Conservation (phyloP, 92 coral and sea anemone species). For the Umimayanthus kanabou region DNA sequence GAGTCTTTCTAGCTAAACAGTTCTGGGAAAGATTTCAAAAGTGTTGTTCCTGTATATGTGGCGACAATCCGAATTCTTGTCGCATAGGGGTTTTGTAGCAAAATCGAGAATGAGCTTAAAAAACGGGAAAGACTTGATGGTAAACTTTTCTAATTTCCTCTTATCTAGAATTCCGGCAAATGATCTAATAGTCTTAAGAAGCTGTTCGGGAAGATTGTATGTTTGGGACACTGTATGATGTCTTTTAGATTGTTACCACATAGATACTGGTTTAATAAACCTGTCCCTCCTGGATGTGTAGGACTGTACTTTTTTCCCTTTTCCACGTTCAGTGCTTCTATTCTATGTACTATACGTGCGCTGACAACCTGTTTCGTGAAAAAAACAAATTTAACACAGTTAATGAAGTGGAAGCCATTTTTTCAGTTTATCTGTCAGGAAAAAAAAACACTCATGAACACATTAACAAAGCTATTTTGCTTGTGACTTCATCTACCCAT, state of each 20-base stretch:
- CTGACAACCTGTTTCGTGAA: neutral
- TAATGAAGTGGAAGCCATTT: neutral
- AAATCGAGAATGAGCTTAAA: neutral
- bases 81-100: neutral
- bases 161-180: neutral
- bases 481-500: neutral
- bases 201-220: neutral
- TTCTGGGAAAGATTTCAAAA: neutral
- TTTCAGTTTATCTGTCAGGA: no score
- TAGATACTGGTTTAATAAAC: no score
- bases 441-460: neutral
- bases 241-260: no score
- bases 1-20: no score
- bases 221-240: neutral
- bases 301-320: no score
- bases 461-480: neutral
- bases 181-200: neutral
- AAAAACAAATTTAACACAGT: neutral
- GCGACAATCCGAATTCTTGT: neutral
- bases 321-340: no score
- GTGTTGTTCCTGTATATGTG: neutral
- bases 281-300: neutral
- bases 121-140: neutral
- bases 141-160: no score
- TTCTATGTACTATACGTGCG: neutral